Conservation (phyloP, 30 jellyfish, hydroid and myxozoan genomes). For the Turritopsis dohrnii region DNA sequence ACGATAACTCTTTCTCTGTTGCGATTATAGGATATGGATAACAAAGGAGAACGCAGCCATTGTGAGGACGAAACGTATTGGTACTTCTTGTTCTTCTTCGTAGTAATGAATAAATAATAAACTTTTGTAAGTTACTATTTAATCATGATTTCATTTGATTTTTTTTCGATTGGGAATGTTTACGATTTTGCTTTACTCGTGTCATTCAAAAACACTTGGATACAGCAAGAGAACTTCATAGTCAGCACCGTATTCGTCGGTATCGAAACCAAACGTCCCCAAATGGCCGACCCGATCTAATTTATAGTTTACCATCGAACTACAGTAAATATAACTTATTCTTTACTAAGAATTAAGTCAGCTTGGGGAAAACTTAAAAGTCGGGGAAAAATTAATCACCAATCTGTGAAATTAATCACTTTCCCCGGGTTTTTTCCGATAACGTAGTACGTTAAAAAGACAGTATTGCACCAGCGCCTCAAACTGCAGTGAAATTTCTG, state of each 20-base stretch:
- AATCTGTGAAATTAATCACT: too few relatives aligned
- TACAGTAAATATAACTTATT: not conserved
- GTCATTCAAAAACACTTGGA: not conserved
- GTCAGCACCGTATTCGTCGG: not conserved
- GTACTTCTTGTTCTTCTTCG: not conserved
- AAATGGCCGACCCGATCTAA: not conserved
- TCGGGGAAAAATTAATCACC: not conserved
- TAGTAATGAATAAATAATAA: too few relatives aligned
- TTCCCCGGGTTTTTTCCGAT: too few relatives aligned
- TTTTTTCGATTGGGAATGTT: not conserved
- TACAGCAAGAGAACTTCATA: not conserved
- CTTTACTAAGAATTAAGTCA: not conserved
- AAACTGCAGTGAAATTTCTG: too few relatives aligned
- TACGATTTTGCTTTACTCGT: constrained; percentile 5
- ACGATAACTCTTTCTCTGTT: too few relatives aligned
- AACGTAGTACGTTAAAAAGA: too few relatives aligned
- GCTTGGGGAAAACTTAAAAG: not conserved
- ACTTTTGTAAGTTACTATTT: not conserved
- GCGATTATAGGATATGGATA: too few relatives aligned
- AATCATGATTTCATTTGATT: not conserved
- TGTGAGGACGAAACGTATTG: not conserved
- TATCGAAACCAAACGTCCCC: not conserved
- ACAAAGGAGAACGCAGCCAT: constrained; percentile 2
- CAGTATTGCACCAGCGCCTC: too few relatives aligned
- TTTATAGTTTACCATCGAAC: not conserved